phyloP scores from a whole-genome alignment of 2,888 invertebrate genomes.

The Anthophora plumipes region DNA sequence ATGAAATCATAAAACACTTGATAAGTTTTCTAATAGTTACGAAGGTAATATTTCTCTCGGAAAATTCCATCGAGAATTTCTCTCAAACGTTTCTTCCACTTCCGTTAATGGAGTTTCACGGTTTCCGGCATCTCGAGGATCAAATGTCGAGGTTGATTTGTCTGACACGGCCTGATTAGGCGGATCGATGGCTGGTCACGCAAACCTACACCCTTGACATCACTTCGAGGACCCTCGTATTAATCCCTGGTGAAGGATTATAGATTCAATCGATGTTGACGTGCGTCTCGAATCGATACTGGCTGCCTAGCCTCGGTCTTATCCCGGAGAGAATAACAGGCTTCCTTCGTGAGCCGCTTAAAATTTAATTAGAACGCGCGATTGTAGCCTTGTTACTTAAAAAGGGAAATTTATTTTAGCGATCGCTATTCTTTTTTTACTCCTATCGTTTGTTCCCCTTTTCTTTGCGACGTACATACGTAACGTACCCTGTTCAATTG shows the following conservation, averaged over 20 bases:
- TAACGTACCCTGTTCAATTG: too few relatives aligned
- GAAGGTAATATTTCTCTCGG: too few relatives aligned
- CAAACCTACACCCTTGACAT: slow-evolving; percentile 38
- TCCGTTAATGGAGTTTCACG: background rate
- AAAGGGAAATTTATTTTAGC: too few relatives aligned
- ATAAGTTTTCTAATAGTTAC: too few relatives aligned
- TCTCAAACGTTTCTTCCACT: background rate
- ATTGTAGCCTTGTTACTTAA: too few relatives aligned
- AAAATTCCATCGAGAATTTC: too few relatives aligned
- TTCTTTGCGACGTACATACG: too few relatives aligned
- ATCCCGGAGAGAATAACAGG: background rate
- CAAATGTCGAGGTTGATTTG: slow-evolving; percentile 47
- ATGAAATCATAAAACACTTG: too few relatives aligned
- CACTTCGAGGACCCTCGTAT: slow-evolving; percentile 20
- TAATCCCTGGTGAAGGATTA: slow-evolving; percentile 54
- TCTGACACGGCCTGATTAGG: slow-evolving; percentile 58
- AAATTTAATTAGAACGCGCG: background rate
- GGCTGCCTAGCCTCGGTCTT: slow-evolving; percentile 14
- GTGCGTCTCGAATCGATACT: slow-evolving; percentile 30
- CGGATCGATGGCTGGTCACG: slow-evolving; percentile 50
- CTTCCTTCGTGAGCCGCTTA: background rate
- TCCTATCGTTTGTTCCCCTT: too few relatives aligned
- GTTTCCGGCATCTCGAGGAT: background rate
- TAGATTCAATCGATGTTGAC: slow-evolving; percentile 45
- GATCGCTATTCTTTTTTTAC: too few relatives aligned